Conservation (phyloP, 2,113 vertebrate genomes). For the Podocnemis expansa region DNA sequence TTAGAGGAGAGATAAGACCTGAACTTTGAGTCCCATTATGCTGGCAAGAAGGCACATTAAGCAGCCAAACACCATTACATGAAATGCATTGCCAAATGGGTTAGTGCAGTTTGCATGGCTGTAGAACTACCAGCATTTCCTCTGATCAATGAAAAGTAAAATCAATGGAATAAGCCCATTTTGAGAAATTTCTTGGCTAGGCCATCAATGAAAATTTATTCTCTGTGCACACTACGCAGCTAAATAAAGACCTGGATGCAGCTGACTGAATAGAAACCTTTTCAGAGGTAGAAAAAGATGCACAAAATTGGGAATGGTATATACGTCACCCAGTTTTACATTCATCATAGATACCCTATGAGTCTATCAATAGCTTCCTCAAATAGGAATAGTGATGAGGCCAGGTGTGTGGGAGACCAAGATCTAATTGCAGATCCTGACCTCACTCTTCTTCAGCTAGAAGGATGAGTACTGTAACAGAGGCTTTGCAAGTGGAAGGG, state of each 20-base stretch:
- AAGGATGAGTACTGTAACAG: not conserved
- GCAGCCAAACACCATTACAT: not conserved
- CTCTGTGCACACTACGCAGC: not conserved
- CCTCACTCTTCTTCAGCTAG: not conserved
- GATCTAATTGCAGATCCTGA: not conserved
- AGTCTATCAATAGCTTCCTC: not conserved
- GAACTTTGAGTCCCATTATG: not conserved
- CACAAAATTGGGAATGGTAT: fast-evolving
- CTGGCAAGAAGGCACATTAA: not conserved
- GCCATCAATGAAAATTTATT: not conserved
- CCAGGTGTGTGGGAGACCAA: not conserved
- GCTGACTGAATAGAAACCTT: not conserved
- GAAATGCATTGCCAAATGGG: not conserved
- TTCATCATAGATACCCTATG: fast-evolving
- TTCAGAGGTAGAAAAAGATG: not conserved
- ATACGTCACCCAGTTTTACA: not conserved
- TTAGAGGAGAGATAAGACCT: not conserved
- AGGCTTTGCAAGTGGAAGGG: not conserved
- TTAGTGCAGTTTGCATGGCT: not conserved
- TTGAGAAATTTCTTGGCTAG: not conserved
- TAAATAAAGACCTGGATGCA: not conserved
- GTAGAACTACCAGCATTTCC: not conserved
- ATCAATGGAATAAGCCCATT: not conserved
- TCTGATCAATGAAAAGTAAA: not conserved
- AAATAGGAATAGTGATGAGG: fast-evolving